A percentile compares a stretch with the other conserved stretches of the same genome.
These are phyloP conservation scores for Drosophila kikkawai DNA, from an alignment of 1,140 invertebrate genomes.

Conservation along the genomic window DNA sequence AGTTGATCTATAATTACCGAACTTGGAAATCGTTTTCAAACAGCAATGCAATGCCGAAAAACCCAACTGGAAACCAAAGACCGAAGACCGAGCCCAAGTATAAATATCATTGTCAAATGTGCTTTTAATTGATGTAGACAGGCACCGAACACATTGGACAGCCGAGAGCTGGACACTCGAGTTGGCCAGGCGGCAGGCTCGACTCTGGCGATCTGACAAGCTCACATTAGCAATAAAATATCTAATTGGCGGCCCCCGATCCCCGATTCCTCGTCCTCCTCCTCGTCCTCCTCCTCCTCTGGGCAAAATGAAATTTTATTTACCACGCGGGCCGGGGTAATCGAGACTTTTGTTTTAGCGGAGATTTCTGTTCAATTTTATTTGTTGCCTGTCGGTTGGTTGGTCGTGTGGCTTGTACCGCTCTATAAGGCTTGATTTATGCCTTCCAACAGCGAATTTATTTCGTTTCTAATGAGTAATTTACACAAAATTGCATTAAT, in stretches of 20 bases:
- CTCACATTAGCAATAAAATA: constrained; percentile 83
- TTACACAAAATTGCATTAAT: constrained; percentile 84
- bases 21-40: constrained; percentile 18
- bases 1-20: constrained; percentile 39
- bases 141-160: constrained; percentile 77
- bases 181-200: constrained; percentile 31
- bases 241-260: constrained; percentile 69
- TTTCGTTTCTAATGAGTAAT: constrained; percentile 83
- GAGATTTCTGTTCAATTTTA: constrained; percentile 53
- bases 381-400: constrained; percentile 42
- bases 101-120: constrained; percentile 83
- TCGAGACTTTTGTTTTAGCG: constrained; percentile 75
- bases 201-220: constrained; percentile 59
- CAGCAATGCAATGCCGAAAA: constrained; percentile 9
- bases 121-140: constrained; percentile 83
- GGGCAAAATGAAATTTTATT: constrained; percentile 73
- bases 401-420: constrained; percentile 56
- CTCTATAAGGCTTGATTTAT: constrained; percentile 78
- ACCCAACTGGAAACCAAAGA: background rate
- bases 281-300: constrained; percentile 3
- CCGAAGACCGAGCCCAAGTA: constrained; percentile 42
- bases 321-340: constrained; percentile 52
- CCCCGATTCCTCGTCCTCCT: background rate
- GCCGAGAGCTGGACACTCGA: constrained; percentile 71
- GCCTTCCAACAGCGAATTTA: constrained; percentile 72